A percentile compares a stretch with the other conserved stretches of the same genome.
Conservation (phyloP, 2,888 invertebrate species). For the Pachycephus smyrnensis region DNA sequence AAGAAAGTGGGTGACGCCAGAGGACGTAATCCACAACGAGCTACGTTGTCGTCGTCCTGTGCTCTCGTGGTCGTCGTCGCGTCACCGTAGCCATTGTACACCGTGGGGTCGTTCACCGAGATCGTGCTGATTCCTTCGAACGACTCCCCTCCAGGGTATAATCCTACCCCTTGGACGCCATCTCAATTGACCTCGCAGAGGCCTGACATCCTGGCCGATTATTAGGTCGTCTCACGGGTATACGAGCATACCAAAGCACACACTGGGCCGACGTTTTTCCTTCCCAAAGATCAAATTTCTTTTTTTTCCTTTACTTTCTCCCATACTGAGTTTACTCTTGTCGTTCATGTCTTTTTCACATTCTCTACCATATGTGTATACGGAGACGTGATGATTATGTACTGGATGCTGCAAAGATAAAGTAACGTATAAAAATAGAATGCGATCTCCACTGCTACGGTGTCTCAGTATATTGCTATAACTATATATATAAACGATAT, state of each 20-base stretch:
- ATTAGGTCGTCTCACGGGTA: slow-evolving; percentile 34
- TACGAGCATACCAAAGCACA: background rate
- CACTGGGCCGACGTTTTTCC: background rate
- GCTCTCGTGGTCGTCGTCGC: slow-evolving; percentile 21
- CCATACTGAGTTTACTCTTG: slow-evolving; percentile 26
- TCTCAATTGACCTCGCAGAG: slow-evolving; percentile 28
- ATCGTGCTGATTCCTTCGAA: slow-evolving; percentile 48
- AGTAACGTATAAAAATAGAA: background rate
- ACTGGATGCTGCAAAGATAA: background rate
- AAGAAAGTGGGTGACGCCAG: background rate
- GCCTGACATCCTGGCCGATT: slow-evolving; percentile 32
- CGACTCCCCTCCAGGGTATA: slow-evolving; percentile 38
- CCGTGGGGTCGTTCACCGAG: slow-evolving; percentile 39
- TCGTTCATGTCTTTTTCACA: background rate
- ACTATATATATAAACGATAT: too few relatives aligned
- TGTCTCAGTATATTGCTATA: background rate
- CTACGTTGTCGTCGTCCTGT: background rate
- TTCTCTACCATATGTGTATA: too few relatives aligned
- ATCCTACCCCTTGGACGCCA: slow-evolving; percentile 31
- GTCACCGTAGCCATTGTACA: slow-evolving; percentile 33
- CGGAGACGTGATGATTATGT: too few relatives aligned
- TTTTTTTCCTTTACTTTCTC: slow-evolving; percentile 1
- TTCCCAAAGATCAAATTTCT: slow-evolving; percentile 17
- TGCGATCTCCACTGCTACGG: background rate
- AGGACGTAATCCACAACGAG: background rate